These are phyloP conservation scores for Ditylenchus dipsaci DNA, from an alignment of 1,140 invertebrate species.

Conservation along the genomic window DNA sequence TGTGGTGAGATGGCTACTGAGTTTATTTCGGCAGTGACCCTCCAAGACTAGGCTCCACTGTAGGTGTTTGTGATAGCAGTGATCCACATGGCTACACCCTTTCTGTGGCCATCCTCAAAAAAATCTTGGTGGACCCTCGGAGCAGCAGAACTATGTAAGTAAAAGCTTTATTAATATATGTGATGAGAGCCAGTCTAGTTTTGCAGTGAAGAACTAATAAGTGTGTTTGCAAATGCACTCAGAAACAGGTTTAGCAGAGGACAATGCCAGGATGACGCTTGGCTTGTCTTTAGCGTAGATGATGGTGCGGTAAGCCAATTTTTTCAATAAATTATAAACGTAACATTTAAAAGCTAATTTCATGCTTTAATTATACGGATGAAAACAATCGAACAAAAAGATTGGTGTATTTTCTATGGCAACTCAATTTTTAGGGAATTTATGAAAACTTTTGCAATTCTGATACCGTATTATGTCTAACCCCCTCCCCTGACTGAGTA, in stretches of 20 bases:
- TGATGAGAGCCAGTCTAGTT: background rate
- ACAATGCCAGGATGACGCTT: background rate
- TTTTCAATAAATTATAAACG: too few species aligned
- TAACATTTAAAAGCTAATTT: too few species aligned
- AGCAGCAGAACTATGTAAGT: background rate
- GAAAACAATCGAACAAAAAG: too few species aligned
- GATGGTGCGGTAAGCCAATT: background rate
- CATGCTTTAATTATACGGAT: background rate
- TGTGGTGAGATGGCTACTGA: background rate
- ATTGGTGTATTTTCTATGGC: too few species aligned
- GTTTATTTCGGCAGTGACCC: background rate
- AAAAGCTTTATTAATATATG: background rate
- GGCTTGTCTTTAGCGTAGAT: background rate
- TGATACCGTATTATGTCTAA: too few species aligned
- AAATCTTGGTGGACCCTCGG: background rate
- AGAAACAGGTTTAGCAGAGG: background rate
- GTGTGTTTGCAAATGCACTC: constrained; percentile 3
- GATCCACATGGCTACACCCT: background rate
- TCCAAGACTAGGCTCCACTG: background rate
- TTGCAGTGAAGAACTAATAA: background rate
- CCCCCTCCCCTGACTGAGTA: too few species aligned
- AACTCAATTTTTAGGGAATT: too few species aligned
- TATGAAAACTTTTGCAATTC: too few species aligned
- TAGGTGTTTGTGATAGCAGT: background rate
- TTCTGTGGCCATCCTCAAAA: background rate